Conservation (phyloP, 2,888 invertebrate genomes). For the Terebella lapidaria region DNA sequence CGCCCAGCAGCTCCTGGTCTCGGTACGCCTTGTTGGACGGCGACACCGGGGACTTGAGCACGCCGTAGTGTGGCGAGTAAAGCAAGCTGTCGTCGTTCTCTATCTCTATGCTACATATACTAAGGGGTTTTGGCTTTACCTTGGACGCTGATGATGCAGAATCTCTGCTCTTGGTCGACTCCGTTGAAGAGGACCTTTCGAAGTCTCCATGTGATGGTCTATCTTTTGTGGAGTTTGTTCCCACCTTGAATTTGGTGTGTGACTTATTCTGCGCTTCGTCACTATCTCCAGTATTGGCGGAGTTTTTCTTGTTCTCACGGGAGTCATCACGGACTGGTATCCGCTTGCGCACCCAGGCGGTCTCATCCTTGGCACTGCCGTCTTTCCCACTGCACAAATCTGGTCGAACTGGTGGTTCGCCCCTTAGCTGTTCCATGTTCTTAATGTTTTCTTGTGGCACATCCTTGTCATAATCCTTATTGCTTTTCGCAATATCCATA, state of each 20-base stretch:
- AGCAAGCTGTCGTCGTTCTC: neutral
- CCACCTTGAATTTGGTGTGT: neutral
- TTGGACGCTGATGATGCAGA: neutral
- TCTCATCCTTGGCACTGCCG: neutral
- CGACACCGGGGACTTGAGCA: slow-evolving; percentile 45
- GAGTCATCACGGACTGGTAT: neutral
- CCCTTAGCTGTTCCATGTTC: neutral
- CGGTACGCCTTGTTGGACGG: slow-evolving; percentile 24
- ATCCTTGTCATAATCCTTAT: neutral
- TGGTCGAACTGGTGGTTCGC: neutral
- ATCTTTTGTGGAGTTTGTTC: neutral
- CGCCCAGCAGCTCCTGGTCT: neutral
- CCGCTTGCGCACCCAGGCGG: neutral
- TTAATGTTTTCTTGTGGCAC: neutral
- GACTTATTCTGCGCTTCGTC: neutral
- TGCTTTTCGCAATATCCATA: neutral
- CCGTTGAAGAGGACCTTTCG: neutral
- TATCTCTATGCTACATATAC: neutral
- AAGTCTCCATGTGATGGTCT: neutral
- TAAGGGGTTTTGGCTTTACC: neutral
- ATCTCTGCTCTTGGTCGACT: neutral
- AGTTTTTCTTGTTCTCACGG: neutral
- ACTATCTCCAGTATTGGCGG: neutral
- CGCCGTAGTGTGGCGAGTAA: slow-evolving; percentile 39
- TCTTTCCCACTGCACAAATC: neutral